Conservation (phyloP, 2,113 vertebrate genomes). For the Origma solitaria region DNA sequence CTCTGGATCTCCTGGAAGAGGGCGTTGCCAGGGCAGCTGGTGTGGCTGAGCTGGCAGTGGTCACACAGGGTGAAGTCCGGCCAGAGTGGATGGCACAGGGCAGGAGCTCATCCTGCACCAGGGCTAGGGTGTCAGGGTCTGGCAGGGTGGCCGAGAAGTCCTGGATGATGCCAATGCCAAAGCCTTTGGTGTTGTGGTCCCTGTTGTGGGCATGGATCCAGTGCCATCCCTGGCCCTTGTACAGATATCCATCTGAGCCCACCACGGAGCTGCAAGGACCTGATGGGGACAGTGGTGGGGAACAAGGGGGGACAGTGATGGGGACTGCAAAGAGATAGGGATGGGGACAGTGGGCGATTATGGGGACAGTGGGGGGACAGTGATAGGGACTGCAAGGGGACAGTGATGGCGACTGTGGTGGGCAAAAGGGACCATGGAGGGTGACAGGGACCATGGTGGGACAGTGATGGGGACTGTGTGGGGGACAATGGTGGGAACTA, state of each 20-base stretch:
- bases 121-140: constrained; percentile 28
- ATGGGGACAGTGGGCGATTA: not conserved
- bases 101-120: constrained; percentile 74
- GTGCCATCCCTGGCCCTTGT: constrained; percentile 83
- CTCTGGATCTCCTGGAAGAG: constrained; percentile 75
- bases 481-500: not conserved
- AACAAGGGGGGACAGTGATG: not conserved
- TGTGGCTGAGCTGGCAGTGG: constrained; percentile 79
- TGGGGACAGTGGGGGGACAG: not conserved
- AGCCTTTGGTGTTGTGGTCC: constrained; percentile 79
- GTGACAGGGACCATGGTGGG: not conserved
- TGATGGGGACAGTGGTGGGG: not conserved
- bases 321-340: not conserved
- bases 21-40: constrained; percentile 78
- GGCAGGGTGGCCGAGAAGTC: constrained; percentile 74
- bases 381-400: not conserved
- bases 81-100: constrained; percentile 65
- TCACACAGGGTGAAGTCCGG: constrained; percentile 72
- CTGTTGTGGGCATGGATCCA: constrained; percentile 82
- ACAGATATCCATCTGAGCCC: constrained; percentile 83
- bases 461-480: not conserved
- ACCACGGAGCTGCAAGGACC: constrained; percentile 77
- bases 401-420: not conserved
- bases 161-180: constrained; percentile 80
- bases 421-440: too few species aligned